These are phyloP conservation scores for Chymomyza amoena DNA, from an alignment of 2,888 invertebrate genomes.

Conservation along the genomic window DNA sequence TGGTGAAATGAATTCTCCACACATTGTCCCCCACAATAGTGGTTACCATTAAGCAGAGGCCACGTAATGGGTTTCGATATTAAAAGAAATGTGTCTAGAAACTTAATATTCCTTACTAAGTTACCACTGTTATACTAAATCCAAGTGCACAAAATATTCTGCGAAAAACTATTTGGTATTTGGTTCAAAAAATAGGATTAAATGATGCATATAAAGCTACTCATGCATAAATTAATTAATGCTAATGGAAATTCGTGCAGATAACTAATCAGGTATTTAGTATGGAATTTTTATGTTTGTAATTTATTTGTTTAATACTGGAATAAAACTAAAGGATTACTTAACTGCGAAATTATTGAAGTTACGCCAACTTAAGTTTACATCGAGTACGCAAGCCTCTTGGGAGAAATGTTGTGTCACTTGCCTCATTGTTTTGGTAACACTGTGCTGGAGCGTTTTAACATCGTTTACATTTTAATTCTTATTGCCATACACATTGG, in stretches of 20 bases:
- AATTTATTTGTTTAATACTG: not conserved
- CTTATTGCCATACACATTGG: conserved; percentile 53
- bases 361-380: not conserved
- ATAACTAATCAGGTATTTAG: not conserved
- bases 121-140: too few relatives aligned
- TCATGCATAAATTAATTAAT: not conserved
- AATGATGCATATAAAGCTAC: not conserved
- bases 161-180: not conserved
- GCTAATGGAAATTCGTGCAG: not conserved
- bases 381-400: not conserved
- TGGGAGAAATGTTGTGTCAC: not conserved
- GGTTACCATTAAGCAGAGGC: too few relatives aligned
- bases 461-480: conserved; percentile 64
- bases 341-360: not conserved
- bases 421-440: not conserved
- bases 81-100: too few relatives aligned
- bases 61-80: too few relatives aligned
- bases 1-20: too few relatives aligned
- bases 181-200: not conserved
- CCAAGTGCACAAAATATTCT: not conserved
- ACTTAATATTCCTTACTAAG: too few relatives aligned
- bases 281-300: not conserved
- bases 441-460: conserved; percentile 30
- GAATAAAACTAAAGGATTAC: not conserved
- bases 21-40: too few relatives aligned